phyloP scores from a whole-genome alignment of 2,113 vertebrate species.

The Psilopogon haemacephalus region DNA sequence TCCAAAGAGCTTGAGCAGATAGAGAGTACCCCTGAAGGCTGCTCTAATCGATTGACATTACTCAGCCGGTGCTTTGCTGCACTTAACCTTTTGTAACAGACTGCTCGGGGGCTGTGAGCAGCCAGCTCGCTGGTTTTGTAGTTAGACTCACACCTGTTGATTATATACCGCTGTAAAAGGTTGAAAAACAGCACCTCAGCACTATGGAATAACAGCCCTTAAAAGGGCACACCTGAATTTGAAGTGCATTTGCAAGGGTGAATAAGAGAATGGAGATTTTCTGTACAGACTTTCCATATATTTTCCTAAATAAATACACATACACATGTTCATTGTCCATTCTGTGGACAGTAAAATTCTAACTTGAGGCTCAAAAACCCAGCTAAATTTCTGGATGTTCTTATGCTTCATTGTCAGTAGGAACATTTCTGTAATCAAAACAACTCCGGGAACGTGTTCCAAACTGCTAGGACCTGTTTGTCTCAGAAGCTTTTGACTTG shows the following conservation, averaged over 20 bases:
- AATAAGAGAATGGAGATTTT: background rate
- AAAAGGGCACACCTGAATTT: background rate
- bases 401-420: background rate
- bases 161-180: background rate
- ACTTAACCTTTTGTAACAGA: accelerated
- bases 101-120: background rate
- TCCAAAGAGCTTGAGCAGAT: background rate
- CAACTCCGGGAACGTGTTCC: background rate
- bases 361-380: background rate
- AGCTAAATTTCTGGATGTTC: background rate
- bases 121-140: background rate
- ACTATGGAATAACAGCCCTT: accelerated
- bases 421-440: background rate
- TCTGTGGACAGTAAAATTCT: background rate
- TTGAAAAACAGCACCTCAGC: accelerated
- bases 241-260: background rate
- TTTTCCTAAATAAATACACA: background rate
- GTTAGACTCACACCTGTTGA: background rate
- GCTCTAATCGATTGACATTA: accelerated
- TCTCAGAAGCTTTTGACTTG: background rate
- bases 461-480: background rate
- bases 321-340: accelerated
- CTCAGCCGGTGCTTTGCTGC: background rate
- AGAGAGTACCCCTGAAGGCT: background rate
- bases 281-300: accelerated